These are phyloP conservation scores for Lamellibrachia satsuma DNA, from an alignment of 2,888 invertebrate species.

Conservation along the genomic window DNA sequence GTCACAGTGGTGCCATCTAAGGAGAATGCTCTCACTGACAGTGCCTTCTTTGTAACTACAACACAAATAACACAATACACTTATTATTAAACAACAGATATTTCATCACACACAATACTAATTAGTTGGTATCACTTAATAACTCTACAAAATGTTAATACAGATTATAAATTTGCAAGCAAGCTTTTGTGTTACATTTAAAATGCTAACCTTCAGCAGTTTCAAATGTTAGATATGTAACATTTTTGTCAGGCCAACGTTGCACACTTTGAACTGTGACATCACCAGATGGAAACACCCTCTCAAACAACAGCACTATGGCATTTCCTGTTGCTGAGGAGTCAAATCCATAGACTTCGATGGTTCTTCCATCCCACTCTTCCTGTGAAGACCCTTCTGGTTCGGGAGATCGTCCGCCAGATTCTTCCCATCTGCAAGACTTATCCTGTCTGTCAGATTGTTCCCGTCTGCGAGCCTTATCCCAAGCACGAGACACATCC, in stretches of 20 bases:
- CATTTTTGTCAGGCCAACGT: not conserved
- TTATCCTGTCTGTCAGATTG: not conserved
- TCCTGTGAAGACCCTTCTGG: not conserved
- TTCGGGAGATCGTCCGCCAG: not conserved
- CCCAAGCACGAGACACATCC: not conserved
- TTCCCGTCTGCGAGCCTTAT: not conserved
- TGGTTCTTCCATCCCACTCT: not conserved
- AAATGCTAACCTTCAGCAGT: not conserved
- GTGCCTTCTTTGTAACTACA: not conserved
- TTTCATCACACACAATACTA: not conserved
- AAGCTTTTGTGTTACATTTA: not conserved
- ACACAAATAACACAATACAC: not conserved
- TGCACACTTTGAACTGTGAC: not conserved
- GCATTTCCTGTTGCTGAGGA: not conserved
- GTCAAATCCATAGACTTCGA: not conserved
- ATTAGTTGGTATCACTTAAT: not conserved
- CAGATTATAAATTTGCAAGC: not conserved
- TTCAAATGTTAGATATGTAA: not conserved
- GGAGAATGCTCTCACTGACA: not conserved
- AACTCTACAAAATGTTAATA: no score
- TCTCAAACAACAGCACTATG: not conserved
- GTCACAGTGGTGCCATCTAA: not conserved
- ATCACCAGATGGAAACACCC: not conserved
- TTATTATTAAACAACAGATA: not conserved
- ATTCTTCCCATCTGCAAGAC: not conserved